Evolutionary conservation across 2,113 vertebrate species (phyloP).

Genomic region (Cryptoleucopteryx plumbea): DNA sequence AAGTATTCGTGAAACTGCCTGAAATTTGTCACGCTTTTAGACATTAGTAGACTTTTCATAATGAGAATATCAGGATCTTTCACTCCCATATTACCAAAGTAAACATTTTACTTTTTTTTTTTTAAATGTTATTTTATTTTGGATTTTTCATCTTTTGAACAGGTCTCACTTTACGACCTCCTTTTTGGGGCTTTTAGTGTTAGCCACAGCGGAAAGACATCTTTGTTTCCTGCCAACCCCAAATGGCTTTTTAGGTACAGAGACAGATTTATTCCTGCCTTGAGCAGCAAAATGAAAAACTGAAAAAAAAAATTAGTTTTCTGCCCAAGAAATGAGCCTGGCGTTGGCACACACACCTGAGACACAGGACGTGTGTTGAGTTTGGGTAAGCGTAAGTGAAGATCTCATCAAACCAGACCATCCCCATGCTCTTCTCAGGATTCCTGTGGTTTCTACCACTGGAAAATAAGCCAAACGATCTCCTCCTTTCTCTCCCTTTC

Average conservation of each 20-base stretch:
- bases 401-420: background rate
- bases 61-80: background rate
- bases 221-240: background rate
- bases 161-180: background rate
- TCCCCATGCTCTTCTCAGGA: background rate
- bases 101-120: background rate
- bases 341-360: accelerated
- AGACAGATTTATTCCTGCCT: background rate
- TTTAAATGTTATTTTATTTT: background rate
- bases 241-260: background rate
- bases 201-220: background rate
- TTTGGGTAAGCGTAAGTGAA: background rate
- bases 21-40: background rate
- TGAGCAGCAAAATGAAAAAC: background rate
- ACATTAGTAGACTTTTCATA: background rate
- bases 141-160: background rate
- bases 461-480: background rate
- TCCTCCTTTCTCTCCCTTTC: background rate
- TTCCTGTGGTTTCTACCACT: background rate
- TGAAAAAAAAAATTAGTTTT: background rate
- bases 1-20: no score
- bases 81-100: background rate
- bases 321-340: background rate
- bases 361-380: background rate
- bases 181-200: background rate